phyloP scores from a whole-genome alignment of 2,888 invertebrate species.

The Xiphydria camelus region DNA sequence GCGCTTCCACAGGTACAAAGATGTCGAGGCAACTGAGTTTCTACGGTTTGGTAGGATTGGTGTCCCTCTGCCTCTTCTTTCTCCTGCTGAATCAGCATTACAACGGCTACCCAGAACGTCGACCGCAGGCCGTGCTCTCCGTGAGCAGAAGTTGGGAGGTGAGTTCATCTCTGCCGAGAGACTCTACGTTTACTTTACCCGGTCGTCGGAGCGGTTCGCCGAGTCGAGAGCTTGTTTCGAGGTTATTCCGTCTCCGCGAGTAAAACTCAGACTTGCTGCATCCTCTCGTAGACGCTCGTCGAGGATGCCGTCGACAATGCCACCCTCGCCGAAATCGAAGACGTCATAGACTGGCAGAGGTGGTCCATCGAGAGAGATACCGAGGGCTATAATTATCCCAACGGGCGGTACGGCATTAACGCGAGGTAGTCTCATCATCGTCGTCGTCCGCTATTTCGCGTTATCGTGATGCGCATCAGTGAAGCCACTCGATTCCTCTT shows the following conservation, averaged over 20 bases:
- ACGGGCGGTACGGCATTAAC: constrained; percentile 60
- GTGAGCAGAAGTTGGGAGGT: constrained; percentile 39
- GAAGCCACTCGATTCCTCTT: not conserved
- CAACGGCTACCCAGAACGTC: constrained; percentile 51
- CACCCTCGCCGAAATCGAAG: constrained; percentile 59
- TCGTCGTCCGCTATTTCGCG: too few relatives aligned
- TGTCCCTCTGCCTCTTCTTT: constrained; percentile 53
- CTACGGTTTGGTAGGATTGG: constrained; percentile 51
- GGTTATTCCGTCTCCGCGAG: too few relatives aligned
- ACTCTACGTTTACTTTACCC: too few relatives aligned
- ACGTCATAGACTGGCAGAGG: constrained; percentile 64
- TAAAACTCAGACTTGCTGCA: too few relatives aligned
- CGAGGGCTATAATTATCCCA: constrained; percentile 65
- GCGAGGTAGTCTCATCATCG: constrained; percentile 58
- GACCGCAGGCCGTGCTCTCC: constrained; percentile 48
- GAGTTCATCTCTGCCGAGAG: not conserved
- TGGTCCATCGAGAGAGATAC: constrained; percentile 63
- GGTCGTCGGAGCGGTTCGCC: too few relatives aligned
- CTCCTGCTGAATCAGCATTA: constrained; percentile 52
- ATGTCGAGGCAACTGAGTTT: constrained; percentile 53
- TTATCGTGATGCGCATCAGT: not conserved
- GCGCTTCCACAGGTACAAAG: constrained; percentile 39
- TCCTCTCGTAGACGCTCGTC: too few relatives aligned
- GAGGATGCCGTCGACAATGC: too few relatives aligned
- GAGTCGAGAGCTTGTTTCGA: too few relatives aligned